Conservation (phyloP, 1,140 invertebrate genomes). For the Cotesia chilonis region DNA sequence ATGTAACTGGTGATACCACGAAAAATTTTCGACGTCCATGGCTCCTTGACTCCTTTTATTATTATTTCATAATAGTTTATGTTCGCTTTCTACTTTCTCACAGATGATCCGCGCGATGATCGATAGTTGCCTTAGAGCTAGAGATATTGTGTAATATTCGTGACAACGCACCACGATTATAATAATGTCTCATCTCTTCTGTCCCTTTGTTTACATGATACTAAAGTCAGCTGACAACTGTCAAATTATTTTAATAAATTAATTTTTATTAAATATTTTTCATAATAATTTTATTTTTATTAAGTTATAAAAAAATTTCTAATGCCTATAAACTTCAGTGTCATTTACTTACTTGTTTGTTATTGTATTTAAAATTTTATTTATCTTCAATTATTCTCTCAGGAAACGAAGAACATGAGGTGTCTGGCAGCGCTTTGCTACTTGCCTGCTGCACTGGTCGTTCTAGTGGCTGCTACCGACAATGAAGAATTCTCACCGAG, state of each 20-base stretch:
- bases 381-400: not conserved
- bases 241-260: too few species aligned
- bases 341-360: too few species aligned
- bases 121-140: constrained; percentile 26
- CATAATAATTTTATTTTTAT: too few species aligned
- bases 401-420: constrained; percentile 8
- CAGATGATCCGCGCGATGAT: constrained; percentile 32
- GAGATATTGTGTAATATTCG: constrained; percentile 33
- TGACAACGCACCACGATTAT: constrained; percentile 18
- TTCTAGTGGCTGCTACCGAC: not conserved
- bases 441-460: not conserved
- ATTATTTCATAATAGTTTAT: constrained; percentile 34
- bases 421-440: constrained; percentile 10
- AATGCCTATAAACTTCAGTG: too few species aligned
- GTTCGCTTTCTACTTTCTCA: constrained; percentile 38
- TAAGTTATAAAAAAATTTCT: too few species aligned
- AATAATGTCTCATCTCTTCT: constrained; percentile 5
- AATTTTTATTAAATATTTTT: too few species aligned
- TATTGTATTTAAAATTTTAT: too few species aligned
- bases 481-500: constrained; percentile 1
- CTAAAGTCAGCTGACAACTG: too few species aligned
- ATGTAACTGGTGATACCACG: not conserved
- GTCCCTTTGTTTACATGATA: not conserved
- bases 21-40: constrained; percentile 15
- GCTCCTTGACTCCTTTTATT: constrained; percentile 11